These are phyloP conservation scores for Micoletzkya japonica DNA, from an alignment of 2,888 invertebrate genomes.

Conservation along the genomic window DNA sequence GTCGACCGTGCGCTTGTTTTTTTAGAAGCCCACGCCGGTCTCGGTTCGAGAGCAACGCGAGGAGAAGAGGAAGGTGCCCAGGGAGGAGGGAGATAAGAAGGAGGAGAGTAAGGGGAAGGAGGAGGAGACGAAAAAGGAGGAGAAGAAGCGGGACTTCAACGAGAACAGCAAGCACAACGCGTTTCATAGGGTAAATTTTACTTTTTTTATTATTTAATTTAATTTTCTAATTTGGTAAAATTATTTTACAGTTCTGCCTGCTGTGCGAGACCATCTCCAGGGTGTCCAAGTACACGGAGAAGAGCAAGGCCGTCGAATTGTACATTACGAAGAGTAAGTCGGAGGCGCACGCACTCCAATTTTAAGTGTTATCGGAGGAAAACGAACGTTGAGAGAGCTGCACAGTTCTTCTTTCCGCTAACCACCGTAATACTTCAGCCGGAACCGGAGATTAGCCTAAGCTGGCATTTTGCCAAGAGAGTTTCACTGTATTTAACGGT, in stretches of 20 bases:
- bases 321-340: conserved; percentile 38
- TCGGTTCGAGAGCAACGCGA: background rate
- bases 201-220: background rate
- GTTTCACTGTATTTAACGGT: too few relatives aligned
- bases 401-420: too few relatives aligned
- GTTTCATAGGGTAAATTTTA: conserved; percentile 36
- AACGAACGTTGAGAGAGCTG: too few relatives aligned
- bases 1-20: too few relatives aligned
- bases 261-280: conserved; percentile 44
- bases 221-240: background rate
- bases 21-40: too few relatives aligned
- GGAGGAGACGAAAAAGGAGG: conserved; percentile 14
- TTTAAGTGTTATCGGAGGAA: background rate
- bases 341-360: background rate
- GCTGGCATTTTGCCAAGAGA: too few relatives aligned
- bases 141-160: conserved; percentile 21
- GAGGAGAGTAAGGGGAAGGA: background rate
- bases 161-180: conserved; percentile 40
- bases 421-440: too few relatives aligned
- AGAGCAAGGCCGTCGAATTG: conserved; percentile 34
- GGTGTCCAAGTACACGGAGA: conserved; percentile 36
- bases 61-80: conserved; percentile 17
- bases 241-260: conserved; percentile 38
- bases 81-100: conserved; percentile 4
- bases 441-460: too few relatives aligned